These are phyloP conservation scores for Plotosus lineatus DNA, from an alignment of 2,113 vertebrate genomes.

Conservation along the genomic window DNA sequence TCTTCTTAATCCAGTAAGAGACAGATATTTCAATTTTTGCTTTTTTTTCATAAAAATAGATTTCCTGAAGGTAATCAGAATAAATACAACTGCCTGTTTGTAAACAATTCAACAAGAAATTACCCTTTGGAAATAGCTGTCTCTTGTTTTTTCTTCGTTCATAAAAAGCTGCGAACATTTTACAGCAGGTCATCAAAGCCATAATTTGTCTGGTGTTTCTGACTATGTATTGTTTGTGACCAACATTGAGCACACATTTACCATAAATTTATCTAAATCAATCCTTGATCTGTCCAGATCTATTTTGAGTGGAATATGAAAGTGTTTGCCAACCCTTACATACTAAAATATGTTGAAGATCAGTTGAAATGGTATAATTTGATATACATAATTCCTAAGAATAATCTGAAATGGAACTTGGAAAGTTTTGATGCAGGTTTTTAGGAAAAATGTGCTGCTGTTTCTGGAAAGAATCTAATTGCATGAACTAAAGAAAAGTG, in stretches of 20 bases:
- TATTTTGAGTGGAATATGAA: slow-evolving; percentile 55
- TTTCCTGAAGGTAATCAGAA: neutral
- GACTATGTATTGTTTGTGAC: slow-evolving; percentile 53
- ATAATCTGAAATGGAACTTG: neutral
- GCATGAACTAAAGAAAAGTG: slow-evolving; percentile 9
- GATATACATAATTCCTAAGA: neutral
- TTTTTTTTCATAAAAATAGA: slow-evolving; percentile 12
- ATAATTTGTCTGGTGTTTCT: slow-evolving; percentile 49
- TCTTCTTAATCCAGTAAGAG: slow-evolving; percentile 27
- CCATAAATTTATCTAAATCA: slow-evolving; percentile 47
- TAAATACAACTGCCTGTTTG: too few relatives aligned
- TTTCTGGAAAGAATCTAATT: neutral
- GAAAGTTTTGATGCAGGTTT: neutral
- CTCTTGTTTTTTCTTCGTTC: slow-evolving; percentile 41
- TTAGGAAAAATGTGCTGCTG: neutral
- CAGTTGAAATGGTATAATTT: neutral
- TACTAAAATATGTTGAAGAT: slow-evolving; percentile 24
- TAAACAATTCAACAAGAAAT: slow-evolving; percentile 48
- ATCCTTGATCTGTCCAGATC: slow-evolving; percentile 15
- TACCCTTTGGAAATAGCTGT: slow-evolving; percentile 49
- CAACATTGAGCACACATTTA: slow-evolving; percentile 53
- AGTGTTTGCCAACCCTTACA: slow-evolving; percentile 64
- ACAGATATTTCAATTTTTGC: slow-evolving; percentile 33
- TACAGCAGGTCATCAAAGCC: slow-evolving; percentile 42
- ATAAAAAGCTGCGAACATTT: slow-evolving; percentile 33